Base-by-base conservation (phyloP, 2,888 invertebrate genomes). In the Neocrepidodera transversa region DNA sequence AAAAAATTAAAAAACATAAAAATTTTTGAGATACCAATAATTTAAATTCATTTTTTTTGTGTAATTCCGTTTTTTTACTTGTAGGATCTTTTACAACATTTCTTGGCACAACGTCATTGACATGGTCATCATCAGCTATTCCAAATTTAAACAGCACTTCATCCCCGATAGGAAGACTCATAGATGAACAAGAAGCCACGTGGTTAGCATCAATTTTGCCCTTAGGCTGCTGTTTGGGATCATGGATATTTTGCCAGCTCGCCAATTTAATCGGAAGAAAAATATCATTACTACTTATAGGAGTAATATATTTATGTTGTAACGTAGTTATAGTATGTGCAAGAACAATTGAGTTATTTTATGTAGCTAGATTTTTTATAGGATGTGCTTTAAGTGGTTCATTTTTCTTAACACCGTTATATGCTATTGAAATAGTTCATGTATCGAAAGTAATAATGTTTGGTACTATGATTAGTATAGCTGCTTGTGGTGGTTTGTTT, bases 401-500 rank as follows among this genome's bases (percentile, higher is more conserved):
- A 11, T 89, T 87, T 79, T 87, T 89, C 0, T 86, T 88, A 1
- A 85, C 87, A 0, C 93, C 94, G 0, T 90, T 93, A 85, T 95
- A 95, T 79, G 86, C 93, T 60, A 91, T 91, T 35, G 95, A 95
- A 79, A 89, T 93, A 43, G 86, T 93, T 3, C 88, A 91, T 81
- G 87, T 89, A 58, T 87, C 89, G 18, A 85, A 88, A 10, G 82
- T 95, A 65, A 95, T 94, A 0, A 86, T 90, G 0, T 80, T 94
- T 0, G 93, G 93, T 1, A 89, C 92, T 0, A 86, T 66, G 8
- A 50, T 72, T 45, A 66, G 66, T 1, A 81, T 87, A 35, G 90
- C 91, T 79, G 86, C 92, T 26, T 81, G 81, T 1, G 42, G 85
- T 1, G 93, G 93, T 3, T 8, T 89, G 70, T 75, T 92, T 2